These are phyloP conservation scores for Bellardia bayeri DNA, from an alignment of 2,888 invertebrate genomes.

Conservation along the genomic window DNA sequence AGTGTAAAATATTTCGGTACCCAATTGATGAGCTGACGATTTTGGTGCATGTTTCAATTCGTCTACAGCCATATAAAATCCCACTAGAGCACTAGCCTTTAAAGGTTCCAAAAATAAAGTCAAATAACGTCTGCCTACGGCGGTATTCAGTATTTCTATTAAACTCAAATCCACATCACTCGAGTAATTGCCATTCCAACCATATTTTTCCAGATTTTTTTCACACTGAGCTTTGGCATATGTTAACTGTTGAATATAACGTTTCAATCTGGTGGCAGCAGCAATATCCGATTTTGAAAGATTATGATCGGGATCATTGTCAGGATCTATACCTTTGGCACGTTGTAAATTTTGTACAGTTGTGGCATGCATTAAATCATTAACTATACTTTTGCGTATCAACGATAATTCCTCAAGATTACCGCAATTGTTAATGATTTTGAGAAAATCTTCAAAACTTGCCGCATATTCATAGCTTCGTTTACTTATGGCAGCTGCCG, in stretches of 20 bases:
- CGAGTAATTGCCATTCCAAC: slow-evolving; percentile 91
- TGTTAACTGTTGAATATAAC: slow-evolving; percentile 92
- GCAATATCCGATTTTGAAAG: slow-evolving; percentile 90
- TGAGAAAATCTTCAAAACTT: slow-evolving; percentile 94
- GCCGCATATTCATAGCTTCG: slow-evolving; percentile 94
- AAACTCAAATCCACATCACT: slow-evolving; percentile 87
- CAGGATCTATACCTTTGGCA: slow-evolving; percentile 88
- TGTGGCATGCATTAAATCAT: slow-evolving; percentile 97
- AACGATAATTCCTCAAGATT: slow-evolving; percentile 93
- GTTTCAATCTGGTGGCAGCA: slow-evolving; percentile 92
- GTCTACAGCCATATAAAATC: slow-evolving; percentile 94
- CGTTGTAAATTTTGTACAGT: slow-evolving; percentile 95
- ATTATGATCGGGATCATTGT: slow-evolving; percentile 83
- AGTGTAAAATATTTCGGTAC: slow-evolving; percentile 96
- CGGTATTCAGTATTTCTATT: slow-evolving; percentile 90
- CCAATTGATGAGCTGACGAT: slow-evolving; percentile 92
- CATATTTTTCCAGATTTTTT: slow-evolving; percentile 89
- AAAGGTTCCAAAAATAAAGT: slow-evolving; percentile 92
- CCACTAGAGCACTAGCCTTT: slow-evolving; percentile 92
- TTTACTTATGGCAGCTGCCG: slow-evolving; percentile 90
- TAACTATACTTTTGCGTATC: slow-evolving; percentile 93
- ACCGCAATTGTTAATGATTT: slow-evolving; percentile 91
- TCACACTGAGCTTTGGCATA: slow-evolving; percentile 93
- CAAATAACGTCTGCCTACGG: slow-evolving; percentile 91
- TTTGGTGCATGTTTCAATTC: slow-evolving; percentile 91